phyloP scores from a whole-genome alignment of 64 coral and sea anemone species.

The Acropora tenuis region DNA sequence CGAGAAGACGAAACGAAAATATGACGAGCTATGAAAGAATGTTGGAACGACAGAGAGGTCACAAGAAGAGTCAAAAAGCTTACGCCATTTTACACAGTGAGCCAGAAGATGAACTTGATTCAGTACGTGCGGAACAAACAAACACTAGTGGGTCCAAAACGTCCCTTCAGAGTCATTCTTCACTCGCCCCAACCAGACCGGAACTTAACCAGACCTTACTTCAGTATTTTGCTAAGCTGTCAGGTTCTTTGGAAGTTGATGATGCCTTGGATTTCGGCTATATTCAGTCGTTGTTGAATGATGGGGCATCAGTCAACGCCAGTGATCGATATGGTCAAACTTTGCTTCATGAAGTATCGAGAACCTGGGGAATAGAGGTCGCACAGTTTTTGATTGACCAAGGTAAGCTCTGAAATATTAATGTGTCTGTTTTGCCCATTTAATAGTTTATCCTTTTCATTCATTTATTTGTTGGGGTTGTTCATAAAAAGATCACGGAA shows the following conservation, averaged over 20 bases:
- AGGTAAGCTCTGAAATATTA: background rate
- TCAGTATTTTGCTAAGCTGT: constrained; percentile 64
- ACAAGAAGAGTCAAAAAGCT: background rate
- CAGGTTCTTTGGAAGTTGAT: constrained; percentile 56
- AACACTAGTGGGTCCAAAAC: background rate
- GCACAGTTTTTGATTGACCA: constrained; percentile 63
- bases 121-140: background rate
- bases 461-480: too few relatives aligned
- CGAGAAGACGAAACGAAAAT: constrained; percentile 20
- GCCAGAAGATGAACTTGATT: background rate
- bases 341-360: constrained; percentile 68
- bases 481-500: too few relatives aligned
- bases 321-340: constrained; percentile 62
- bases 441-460: too few relatives aligned
- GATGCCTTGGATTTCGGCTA: constrained; percentile 61
- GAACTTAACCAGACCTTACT: constrained; percentile 51
- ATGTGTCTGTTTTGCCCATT: too few relatives aligned
- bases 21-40: constrained; percentile 48
- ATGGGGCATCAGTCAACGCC: constrained; percentile 57
- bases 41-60: constrained; percentile 11
- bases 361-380: constrained; percentile 57
- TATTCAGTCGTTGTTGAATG: constrained; percentile 49
- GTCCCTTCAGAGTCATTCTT: constrained; percentile 4
- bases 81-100: constrained; percentile 20
- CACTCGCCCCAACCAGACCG: background rate